phyloP scores from a whole-genome alignment of 30 jellyfish, hydroid and myxozoan genomes.

The Clytia hemisphaerica region DNA sequence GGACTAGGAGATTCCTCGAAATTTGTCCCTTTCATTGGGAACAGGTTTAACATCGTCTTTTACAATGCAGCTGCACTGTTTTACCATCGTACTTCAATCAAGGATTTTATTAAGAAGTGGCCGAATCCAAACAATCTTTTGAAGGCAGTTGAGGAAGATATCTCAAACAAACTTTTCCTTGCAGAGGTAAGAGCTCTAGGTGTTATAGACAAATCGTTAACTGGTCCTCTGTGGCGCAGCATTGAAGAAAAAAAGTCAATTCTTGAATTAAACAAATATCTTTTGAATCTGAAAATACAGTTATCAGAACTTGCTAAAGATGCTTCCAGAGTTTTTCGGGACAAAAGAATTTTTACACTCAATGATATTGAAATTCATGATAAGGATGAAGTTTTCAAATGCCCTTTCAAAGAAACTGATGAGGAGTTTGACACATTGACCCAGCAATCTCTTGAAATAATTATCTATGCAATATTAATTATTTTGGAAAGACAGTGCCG shows the following conservation, averaged over 20 bases:
- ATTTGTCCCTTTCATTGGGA: conserved; percentile 1
- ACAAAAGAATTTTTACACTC: not conserved
- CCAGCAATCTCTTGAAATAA: conserved; percentile 38
- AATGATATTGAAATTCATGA: no score
- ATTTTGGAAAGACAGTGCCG: conserved; percentile 47
- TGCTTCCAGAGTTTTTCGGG: not conserved
- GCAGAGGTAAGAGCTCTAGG: conserved; percentile 4
- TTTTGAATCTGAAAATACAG: not conserved
- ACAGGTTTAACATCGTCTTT: conserved; percentile 21
- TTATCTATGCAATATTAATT: not conserved
- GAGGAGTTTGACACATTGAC: conserved; percentile 23
- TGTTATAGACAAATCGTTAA: not conserved
- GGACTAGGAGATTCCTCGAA: not conserved
- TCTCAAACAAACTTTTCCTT: not conserved
- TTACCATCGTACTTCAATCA: not conserved
- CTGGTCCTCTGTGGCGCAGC: not conserved
- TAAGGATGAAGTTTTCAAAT: not conserved
- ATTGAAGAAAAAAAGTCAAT: not conserved
- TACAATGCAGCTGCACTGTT: conserved; percentile 18
- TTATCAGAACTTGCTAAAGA: not conserved
- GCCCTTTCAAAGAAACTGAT: conserved; percentile 18
- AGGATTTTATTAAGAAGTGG: not conserved
- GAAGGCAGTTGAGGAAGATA: conserved; percentile 13
- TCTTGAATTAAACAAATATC: conserved; percentile 18
- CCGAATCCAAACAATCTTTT: not conserved